phyloP scores from a whole-genome alignment of 2,113 vertebrate species.

The Choloepus hoffmanni region DNA sequence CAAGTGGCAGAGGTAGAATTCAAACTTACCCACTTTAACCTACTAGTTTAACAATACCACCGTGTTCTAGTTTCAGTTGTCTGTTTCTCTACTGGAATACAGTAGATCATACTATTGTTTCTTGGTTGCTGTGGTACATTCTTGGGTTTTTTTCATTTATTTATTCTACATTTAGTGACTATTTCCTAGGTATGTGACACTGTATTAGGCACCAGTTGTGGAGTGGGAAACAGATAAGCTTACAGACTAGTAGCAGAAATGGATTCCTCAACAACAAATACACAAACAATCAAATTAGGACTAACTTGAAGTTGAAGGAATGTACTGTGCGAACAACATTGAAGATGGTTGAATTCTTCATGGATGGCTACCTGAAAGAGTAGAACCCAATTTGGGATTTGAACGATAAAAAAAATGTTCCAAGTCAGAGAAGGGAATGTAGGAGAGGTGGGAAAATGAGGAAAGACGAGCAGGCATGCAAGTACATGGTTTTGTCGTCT shows the following conservation, averaged over 20 bases:
- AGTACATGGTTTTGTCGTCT: neutral
- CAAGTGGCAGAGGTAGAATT: neutral
- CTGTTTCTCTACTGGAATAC: neutral
- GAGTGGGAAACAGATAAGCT: neutral
- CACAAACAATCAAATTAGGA: neutral
- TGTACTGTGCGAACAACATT: neutral
- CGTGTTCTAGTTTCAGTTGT: neutral
- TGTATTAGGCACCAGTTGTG: neutral
- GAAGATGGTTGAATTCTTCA: neutral
- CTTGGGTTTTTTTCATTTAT: neutral
- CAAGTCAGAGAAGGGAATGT: neutral
- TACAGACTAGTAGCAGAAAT: neutral
- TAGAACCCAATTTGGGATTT: neutral
- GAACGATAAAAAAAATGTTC: neutral
- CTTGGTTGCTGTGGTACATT: too few species aligned
- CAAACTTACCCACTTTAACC: neutral
- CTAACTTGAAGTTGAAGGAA: neutral
- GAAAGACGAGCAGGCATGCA: neutral
- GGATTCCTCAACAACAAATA: neutral
- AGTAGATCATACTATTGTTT: accelerated
- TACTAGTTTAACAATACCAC: neutral
- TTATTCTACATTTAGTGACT: neutral
- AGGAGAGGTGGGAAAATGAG: neutral
- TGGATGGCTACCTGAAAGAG: neutral
- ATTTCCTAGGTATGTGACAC: neutral